Percentiles rank a stretch among this genome's conserved stretches.
Conservation (phyloP, 2,113 vertebrate genomes). For the Odontesthes bonariensis region DNA sequence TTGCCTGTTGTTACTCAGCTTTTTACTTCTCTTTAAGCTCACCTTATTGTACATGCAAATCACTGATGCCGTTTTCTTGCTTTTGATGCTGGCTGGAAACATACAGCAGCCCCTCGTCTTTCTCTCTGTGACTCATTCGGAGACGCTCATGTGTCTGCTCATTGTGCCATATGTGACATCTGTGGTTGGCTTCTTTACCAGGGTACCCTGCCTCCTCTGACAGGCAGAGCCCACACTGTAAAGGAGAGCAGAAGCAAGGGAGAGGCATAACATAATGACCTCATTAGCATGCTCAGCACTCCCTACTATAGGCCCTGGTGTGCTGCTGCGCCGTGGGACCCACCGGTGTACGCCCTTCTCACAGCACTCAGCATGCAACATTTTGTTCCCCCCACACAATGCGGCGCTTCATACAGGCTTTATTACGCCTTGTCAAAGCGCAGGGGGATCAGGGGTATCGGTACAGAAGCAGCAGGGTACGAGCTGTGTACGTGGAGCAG, state of each 20-base stretch:
- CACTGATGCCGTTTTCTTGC: constrained; percentile 35
- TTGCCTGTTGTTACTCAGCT: constrained; percentile 50
- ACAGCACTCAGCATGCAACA: constrained; percentile 83
- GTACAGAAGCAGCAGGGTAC: constrained; percentile 68
- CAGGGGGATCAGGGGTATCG: constrained; percentile 77
- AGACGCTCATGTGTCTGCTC: constrained; percentile 68
- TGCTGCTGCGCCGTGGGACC: constrained; percentile 84
- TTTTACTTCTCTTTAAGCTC: constrained; percentile 63
- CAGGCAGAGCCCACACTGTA: constrained; percentile 82
- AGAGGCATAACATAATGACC: constrained; percentile 84
- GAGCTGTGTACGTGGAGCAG: constrained; percentile 60
- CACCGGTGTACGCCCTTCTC: constrained; percentile 83
- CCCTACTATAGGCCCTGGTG: constrained; percentile 80
- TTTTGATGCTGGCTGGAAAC: constrained; percentile 68
- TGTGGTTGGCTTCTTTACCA: constrained; percentile 75
- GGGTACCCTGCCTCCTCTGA: constrained; percentile 69
- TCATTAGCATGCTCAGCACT: constrained; percentile 86
- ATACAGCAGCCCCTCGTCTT: constrained; percentile 60
- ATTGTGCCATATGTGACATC: constrained; percentile 85
- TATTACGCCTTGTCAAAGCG: constrained; percentile 82
- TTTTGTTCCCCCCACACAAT: constrained; percentile 82
- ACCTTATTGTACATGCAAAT: constrained; percentile 72
- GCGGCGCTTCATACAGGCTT: constrained; percentile 78
- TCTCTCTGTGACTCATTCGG: constrained; percentile 35
- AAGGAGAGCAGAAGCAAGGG: constrained; percentile 70